Percentiles rank a stretch among this genome's conserved stretches.
These are phyloP conservation scores for Drosophila percnosoma DNA, from an alignment of 2,888 invertebrate species.

Conservation along the genomic window DNA sequence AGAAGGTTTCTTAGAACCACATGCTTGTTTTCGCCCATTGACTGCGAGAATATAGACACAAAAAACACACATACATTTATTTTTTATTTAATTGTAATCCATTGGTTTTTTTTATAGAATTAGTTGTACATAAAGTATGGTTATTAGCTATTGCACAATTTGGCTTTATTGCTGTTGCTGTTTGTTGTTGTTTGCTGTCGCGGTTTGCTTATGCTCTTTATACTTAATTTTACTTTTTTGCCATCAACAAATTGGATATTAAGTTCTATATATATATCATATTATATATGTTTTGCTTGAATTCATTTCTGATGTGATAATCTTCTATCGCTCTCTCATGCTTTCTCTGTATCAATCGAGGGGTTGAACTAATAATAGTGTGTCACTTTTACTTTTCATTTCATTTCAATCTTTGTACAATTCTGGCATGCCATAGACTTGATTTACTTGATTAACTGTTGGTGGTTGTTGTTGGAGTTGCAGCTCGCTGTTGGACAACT, in stretches of 20 bases:
- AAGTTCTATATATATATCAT: conserved; percentile 9
- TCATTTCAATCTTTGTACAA: conserved; percentile 78
- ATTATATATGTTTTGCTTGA: conserved; percentile 22
- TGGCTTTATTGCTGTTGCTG: conserved; percentile 54
- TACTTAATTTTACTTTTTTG: conserved; percentile 36
- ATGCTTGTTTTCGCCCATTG: conserved; percentile 1
- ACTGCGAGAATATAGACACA: conserved; percentile 68
- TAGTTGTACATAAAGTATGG: conserved; percentile 53
- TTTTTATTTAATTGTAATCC: conserved; percentile 22
- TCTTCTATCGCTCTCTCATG: conserved; percentile 7
- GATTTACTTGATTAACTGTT: conserved; percentile 44
- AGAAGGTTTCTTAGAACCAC: background rate
- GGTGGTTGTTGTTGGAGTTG: conserved; percentile 63
- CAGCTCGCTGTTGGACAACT: conserved; percentile 80
- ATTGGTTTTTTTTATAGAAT: conserved; percentile 38
- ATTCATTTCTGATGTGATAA: conserved; percentile 37
- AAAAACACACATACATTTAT: conserved; percentile 64
- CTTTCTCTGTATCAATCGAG: conserved; percentile 2
- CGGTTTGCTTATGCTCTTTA: conserved; percentile 33
- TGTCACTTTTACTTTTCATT: background rate
- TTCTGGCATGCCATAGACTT: conserved; percentile 77
- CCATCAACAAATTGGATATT: conserved; percentile 42
- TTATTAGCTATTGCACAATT: conserved; percentile 62
- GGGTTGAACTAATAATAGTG: conserved; percentile 3
- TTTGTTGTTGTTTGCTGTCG: conserved; percentile 16